Conservation (phyloP, 1,140 invertebrate genomes). For the Dinoponera quadriceps region DNA sequence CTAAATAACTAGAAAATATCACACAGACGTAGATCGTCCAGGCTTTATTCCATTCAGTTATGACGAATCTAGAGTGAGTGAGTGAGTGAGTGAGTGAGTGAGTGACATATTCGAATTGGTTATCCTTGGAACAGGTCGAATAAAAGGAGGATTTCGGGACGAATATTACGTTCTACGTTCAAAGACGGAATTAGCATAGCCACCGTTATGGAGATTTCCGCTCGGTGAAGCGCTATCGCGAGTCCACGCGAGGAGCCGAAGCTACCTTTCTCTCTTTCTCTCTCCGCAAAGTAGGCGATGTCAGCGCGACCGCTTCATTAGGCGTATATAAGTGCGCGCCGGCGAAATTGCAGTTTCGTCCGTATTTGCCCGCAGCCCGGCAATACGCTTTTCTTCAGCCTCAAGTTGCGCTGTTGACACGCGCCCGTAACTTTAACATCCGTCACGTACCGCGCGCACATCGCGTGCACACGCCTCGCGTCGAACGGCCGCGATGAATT, state of each 20-base stretch:
- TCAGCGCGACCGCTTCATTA: constrained; percentile 30
- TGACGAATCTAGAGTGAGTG: too few species aligned
- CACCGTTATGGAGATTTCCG: constrained; percentile 5
- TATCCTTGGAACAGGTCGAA: background rate
- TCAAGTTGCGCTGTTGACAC: constrained; percentile 41
- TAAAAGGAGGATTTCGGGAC: constrained; percentile 19
- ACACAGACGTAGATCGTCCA: too few species aligned
- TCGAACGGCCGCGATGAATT: constrained; percentile 16
- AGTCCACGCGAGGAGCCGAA: constrained; percentile 2
- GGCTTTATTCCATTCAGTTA: too few species aligned
- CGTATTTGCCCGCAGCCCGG: constrained; percentile 21
- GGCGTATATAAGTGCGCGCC: background rate
- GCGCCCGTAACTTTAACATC: constrained; percentile 7
- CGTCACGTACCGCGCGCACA: background rate
- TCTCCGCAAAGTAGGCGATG: constrained; percentile 1
- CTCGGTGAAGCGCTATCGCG: constrained; percentile 15
- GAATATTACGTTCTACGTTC: constrained; percentile 26
- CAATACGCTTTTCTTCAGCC: constrained; percentile 34
- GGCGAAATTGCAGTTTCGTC: constrained; percentile 48
- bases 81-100: too few species aligned
- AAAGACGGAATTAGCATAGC: constrained; percentile 37
- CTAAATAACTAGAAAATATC: too few species aligned
- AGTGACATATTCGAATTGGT: constrained; percentile 8
- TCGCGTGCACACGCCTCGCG: background rate
- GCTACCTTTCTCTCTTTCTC: too few species aligned